Base-by-base conservation (phyloP, 2,888 invertebrate genomes). In the Myopa tessellatipennis region DNA sequence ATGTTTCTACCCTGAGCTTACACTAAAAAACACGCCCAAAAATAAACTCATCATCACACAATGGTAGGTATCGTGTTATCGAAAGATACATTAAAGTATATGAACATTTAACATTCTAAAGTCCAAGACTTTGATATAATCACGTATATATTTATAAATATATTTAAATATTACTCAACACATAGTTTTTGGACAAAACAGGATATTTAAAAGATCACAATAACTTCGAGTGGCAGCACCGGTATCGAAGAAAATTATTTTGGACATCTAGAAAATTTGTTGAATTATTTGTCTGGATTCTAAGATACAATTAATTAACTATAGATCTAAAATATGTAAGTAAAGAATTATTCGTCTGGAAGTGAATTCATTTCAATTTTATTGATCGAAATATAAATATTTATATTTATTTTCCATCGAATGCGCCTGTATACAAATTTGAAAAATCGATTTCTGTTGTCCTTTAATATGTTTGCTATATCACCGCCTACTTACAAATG, bases 191-290 rank as follows among this genome's bases (percentile, higher is more conserved):
- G 26, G 26, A 26, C 26, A 26, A 26, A 26, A 26, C 26, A 26
- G 26, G 26, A 26, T 26, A 26, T 26, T 26, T 2, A 26, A 26
- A 26, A 26, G 26, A 26, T 26, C 2, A 26, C 26, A 26, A 26
- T 26, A 26, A 26, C 26, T 26, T 26, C 26, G 26, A 26, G 67
- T 78, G 80, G 71, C 74, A 78, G 4, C 65, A 58, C 16, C 16
- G 75, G 1, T 16, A 34, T 38, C 45, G n/a, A n/a, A 34, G 52
- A 52, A 67, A 26, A 63, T 63, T 63, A 26, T 10, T 63, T 26
- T 63, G 61, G 10, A n/a, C 10, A 7, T 26, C n/a, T 26, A 26
- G 10, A 34, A 26, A 18, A 63, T 14, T 58, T 18, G 6, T 16
- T 18, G 4, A 18, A 63, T 34, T 63, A 63, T 34, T 63, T 63